Base-by-base conservation (phyloP, 2,797 vertebrate genomes). In the Carapus acus region DNA sequence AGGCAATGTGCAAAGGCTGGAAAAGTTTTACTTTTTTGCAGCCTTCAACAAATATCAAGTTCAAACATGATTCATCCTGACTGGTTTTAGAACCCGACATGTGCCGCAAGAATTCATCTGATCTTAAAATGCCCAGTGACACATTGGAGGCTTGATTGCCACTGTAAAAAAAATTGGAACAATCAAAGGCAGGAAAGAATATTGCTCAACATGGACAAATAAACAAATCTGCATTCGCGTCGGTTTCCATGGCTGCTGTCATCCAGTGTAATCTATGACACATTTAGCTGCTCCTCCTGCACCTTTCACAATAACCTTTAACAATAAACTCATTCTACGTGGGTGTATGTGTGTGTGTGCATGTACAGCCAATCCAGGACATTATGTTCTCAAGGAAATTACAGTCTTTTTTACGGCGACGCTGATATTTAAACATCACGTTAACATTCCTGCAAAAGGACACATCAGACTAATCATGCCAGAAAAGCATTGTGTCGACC, bases 281-380 rank as follows among this genome's bases (percentile, higher is more conserved):
- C 60, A 56, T 43, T 71, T 57, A 62, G 46, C 17, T 2, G 7
- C 7, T 58, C 44, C 34, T 27, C n/a, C 6, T 1, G 40, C 59
- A 59, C 74, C 54, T 76, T 79, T 73, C 15, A 61, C 49, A 74
- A 50, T 63, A 75, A 76, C n/a, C n/a, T n/a, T n/a, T n/a, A n/a
- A n/a, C 70, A 58, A 13, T 62, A 7, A 47, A 62, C 69, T 65
- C 8, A 51, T 40, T 27, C 43, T 49, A 43, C 64, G 58, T 27
- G 56, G 49, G 45, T 20, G 20, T 16, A 33, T 27, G 45, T 49
- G 44, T 64, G 58, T 27, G 56, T 53, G 45, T 20, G 20, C 15
- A 33, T 17, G 47, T 15, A 46, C 45, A 43, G 18, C 11, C 2
- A 11, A 16, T 8, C 49, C 48, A 38, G 16, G 8, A 49, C 46